Conservation (phyloP, 92 coral and sea anemone species). For the Zoanthus sociatus region DNA sequence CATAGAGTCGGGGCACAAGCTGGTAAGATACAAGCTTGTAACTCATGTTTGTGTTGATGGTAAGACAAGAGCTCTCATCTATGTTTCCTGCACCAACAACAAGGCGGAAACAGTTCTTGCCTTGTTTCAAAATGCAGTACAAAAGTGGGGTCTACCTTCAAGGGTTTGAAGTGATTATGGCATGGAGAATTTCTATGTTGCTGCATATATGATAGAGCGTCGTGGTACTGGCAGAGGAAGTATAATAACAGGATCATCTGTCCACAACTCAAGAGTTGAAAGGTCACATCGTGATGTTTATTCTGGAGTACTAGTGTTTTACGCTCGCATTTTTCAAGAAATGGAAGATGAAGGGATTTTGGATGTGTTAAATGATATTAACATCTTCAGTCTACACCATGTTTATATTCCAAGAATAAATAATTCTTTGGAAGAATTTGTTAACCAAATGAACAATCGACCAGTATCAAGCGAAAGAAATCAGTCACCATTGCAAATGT, state of each 20-base stretch:
- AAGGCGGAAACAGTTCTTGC: slow-evolving; percentile 64
- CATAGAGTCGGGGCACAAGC: slow-evolving; percentile 64
- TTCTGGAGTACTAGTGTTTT: slow-evolving; percentile 46
- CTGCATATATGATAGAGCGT: slow-evolving; percentile 37
- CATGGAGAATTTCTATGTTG: slow-evolving; percentile 54
- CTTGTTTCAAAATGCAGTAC: slow-evolving; percentile 57
- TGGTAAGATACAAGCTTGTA: slow-evolving; percentile 62
- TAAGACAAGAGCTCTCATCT: slow-evolving; percentile 51
- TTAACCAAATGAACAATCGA: slow-evolving; percentile 78
- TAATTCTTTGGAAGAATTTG: slow-evolving; percentile 55
- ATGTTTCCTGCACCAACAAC: slow-evolving; percentile 59
- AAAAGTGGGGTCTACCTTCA: slow-evolving; percentile 55
- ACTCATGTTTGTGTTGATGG: slow-evolving; percentile 59
- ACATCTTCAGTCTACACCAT: slow-evolving; percentile 52
- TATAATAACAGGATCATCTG: slow-evolving; percentile 50
- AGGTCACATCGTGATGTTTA: slow-evolving; percentile 54
- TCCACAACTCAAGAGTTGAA: slow-evolving; percentile 53
- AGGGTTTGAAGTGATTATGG: slow-evolving; percentile 43
- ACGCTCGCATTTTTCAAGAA: slow-evolving; percentile 49
- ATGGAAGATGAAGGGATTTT: slow-evolving; percentile 58
- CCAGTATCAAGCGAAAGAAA: slow-evolving; percentile 87
- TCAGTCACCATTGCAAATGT: slow-evolving; percentile 82
- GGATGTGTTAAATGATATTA: slow-evolving; percentile 50
- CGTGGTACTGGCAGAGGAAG: slow-evolving; percentile 54
- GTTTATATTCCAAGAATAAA: slow-evolving; percentile 60